These are phyloP conservation scores for Turnix velox DNA, from an alignment of 2,113 vertebrate species.

Conservation along the genomic window DNA sequence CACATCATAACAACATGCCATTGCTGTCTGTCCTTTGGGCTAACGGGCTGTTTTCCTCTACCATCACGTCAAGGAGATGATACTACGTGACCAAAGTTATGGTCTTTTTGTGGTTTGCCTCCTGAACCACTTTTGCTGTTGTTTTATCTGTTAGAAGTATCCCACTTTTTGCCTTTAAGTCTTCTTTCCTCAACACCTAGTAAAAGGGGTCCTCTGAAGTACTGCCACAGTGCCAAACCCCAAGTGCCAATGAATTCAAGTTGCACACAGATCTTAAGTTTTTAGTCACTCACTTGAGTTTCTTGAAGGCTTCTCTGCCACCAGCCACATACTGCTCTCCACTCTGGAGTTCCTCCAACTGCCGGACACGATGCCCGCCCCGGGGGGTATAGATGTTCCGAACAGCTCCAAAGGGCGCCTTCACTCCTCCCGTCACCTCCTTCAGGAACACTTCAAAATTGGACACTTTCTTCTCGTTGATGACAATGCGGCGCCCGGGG, in stretches of 20 bases:
- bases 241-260: background rate
- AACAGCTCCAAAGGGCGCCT: conserved; percentile 91
- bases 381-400: conserved; percentile 91
- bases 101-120: background rate
- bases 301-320: conserved; percentile 91
- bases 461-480: conserved; percentile 87
- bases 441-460: conserved; percentile 90
- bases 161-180: background rate
- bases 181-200: background rate
- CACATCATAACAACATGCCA: background rate
- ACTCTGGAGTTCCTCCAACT: conserved; percentile 84
- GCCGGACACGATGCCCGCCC: conserved; percentile 83
- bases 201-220: background rate
- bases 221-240: background rate
- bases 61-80: background rate
- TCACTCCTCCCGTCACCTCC: conserved; percentile 88
- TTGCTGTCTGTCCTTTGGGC: accelerated
- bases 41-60: background rate
- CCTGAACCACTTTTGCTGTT: background rate
- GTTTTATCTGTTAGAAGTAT: background rate
- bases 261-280: background rate
- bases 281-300: conserved; percentile 85
- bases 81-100: background rate
- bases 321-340: conserved; percentile 96
- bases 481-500: conserved; percentile 86